Evolutionary conservation across 2,113 vertebrate species (phyloP).

Genomic region (Megatriorchis doriae): DNA sequence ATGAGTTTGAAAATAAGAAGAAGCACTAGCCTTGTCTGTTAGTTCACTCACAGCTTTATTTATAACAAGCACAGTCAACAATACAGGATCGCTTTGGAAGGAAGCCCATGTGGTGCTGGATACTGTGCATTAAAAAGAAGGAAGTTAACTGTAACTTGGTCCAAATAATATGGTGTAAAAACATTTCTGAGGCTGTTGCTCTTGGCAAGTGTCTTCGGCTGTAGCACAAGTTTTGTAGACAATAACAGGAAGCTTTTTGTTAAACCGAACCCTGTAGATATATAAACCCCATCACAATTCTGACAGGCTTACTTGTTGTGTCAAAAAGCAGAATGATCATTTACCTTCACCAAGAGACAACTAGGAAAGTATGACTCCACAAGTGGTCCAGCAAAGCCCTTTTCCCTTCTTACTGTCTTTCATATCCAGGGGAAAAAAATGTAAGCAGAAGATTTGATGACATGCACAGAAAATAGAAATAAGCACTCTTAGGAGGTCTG

Average conservation of each 20-base stretch:
- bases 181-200: conserved; percentile 7
- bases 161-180: conserved; percentile 39
- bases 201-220: not conserved
- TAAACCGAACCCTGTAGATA: not conserved
- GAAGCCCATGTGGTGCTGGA: not conserved
- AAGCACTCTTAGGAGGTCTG: not conserved
- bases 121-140: conserved; percentile 28
- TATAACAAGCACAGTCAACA: conserved; percentile 21
- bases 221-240: conserved; percentile 1
- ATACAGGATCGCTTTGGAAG: not conserved
- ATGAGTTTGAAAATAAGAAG: not conserved
- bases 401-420: not conserved
- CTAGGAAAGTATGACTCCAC: not conserved
- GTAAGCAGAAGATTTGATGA: not conserved
- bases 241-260: conserved; percentile 45
- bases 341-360: not conserved
- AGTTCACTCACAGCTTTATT: conserved; percentile 6
- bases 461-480: not conserved
- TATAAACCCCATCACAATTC: not conserved
- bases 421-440: not conserved
- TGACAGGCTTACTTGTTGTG: not conserved
- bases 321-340: not conserved
- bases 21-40: not conserved
- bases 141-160: conserved; percentile 30
- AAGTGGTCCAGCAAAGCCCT: not conserved